A percentile compares a stretch with the other conserved stretches of the same genome.
These are phyloP conservation scores for Halcyon malimbica DNA, from an alignment of 2,113 vertebrate species.

Conservation along the genomic window DNA sequence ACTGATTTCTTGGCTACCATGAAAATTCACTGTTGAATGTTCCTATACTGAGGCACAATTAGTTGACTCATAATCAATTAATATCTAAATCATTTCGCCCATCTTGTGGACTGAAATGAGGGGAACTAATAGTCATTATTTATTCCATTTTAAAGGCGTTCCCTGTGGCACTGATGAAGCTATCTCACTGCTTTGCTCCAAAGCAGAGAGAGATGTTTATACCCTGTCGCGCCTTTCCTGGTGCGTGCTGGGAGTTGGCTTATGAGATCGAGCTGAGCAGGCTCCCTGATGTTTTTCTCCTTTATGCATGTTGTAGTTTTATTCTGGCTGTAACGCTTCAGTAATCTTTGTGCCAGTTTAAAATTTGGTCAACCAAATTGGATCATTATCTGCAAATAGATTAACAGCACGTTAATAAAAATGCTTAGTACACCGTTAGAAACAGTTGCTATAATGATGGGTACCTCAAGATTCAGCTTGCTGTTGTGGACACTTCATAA, in stretches of 20 bases:
- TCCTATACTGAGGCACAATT: not conserved
- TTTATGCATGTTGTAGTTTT: not conserved
- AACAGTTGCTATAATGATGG: not conserved
- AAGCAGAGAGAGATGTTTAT: not conserved
- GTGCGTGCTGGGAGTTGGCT: not conserved
- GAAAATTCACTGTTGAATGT: not conserved
- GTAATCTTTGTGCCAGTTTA: slow-evolving; percentile 3
- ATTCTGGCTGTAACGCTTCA: not conserved
- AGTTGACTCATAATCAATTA: not conserved
- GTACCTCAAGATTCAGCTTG: not conserved
- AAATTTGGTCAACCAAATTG: not conserved
- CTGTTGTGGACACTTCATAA: not conserved
- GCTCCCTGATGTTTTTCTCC: not conserved
- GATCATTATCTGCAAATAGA: slow-evolving; percentile 17
- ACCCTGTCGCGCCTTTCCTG: not conserved
- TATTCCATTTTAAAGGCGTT: not conserved
- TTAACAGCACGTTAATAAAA: slow-evolving; percentile 22
- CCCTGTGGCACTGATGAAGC: not conserved
- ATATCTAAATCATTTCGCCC: not conserved
- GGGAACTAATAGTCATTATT: not conserved
- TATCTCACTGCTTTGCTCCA: not conserved
- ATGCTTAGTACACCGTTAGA: not conserved
- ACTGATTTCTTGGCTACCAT: not conserved
- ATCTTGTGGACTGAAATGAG: not conserved
- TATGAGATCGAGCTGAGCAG: not conserved